These are phyloP conservation scores for Rhynchophorus ferrugineus DNA, from an alignment of 1,140 invertebrate species.

Conservation along the genomic window DNA sequence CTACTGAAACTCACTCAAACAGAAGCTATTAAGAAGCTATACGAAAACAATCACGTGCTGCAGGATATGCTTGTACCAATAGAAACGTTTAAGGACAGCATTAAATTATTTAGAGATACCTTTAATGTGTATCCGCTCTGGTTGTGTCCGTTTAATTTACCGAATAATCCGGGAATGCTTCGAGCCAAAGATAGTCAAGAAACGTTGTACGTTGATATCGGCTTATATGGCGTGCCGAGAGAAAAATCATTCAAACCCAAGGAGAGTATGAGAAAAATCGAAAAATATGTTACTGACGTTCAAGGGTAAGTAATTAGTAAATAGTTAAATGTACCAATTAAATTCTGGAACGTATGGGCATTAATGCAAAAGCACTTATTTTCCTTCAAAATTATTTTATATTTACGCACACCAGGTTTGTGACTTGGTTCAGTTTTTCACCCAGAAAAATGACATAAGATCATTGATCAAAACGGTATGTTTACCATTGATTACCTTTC, in stretches of 20 bases:
- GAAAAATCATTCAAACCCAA: constrained; percentile 53
- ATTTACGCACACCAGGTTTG: too few relatives aligned
- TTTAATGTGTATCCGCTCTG: constrained; percentile 75
- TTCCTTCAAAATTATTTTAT: too few relatives aligned
- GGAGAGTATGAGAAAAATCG: constrained; percentile 60
- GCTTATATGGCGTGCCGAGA: constrained; percentile 71
- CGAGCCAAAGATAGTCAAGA: constrained; percentile 42
- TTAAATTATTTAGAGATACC: constrained; percentile 60
- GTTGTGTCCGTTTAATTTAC: constrained; percentile 74
- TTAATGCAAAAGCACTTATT: too few relatives aligned
- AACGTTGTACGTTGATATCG: constrained; percentile 69
- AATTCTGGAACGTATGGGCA: too few relatives aligned
- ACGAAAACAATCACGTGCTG: constrained; percentile 72
- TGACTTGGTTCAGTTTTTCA: too few relatives aligned
- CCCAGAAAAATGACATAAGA: too few relatives aligned
- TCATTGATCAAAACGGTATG: too few relatives aligned
- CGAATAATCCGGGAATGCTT: constrained; percentile 62
- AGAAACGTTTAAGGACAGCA: constrained; percentile 49
- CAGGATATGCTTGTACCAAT: constrained; percentile 80
- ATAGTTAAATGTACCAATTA: too few relatives aligned
- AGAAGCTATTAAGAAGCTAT: constrained; percentile 61
- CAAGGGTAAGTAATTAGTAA: constrained; percentile 56
- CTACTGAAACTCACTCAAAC: constrained; percentile 77
- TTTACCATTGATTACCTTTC: too few relatives aligned
- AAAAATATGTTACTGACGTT: constrained; percentile 59